phyloP scores from a whole-genome alignment of 1,140 invertebrate species.

The Leucophenga varia region DNA sequence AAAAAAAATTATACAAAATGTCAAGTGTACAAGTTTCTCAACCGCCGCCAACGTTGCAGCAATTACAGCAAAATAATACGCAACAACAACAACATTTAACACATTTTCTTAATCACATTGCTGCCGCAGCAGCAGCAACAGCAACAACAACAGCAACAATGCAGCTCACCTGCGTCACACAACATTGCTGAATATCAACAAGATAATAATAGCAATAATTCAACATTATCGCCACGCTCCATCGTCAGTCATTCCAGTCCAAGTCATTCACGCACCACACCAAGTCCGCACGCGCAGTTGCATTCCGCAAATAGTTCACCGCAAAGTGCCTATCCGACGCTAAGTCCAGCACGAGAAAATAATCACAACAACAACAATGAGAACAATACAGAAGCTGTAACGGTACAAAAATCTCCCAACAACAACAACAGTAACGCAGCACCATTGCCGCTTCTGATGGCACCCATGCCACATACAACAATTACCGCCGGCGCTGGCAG shows the following conservation, averaged over 20 bases:
- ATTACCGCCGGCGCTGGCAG: background rate
- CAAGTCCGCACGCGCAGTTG: constrained; percentile 3
- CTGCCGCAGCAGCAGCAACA: constrained; percentile 32
- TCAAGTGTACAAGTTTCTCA: constrained; percentile 54
- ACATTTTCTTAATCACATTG: constrained; percentile 48
- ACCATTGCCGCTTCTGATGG: constrained; percentile 38
- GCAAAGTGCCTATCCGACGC: constrained; percentile 25
- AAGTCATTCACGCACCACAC: constrained; percentile 20
- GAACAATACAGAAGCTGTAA: background rate
- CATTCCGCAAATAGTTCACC: constrained; percentile 41
- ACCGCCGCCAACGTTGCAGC: constrained; percentile 38
- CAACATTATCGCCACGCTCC: constrained; percentile 40
- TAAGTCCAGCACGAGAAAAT: constrained; percentile 25
- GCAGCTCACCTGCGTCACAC: constrained; percentile 10
- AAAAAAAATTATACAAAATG: constrained; percentile 28
- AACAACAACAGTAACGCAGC: constrained; percentile 13
- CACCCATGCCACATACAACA: constrained; percentile 26
- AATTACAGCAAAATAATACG: constrained; percentile 11
- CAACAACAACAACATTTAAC: constrained; percentile 40
- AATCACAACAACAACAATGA: constrained; percentile 2
- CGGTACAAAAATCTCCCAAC: background rate
- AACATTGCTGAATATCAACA: constrained; percentile 19
- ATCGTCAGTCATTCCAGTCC: constrained; percentile 22
- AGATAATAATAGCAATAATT: constrained; percentile 44
- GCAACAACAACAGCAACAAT: constrained; percentile 16